Evolutionary conservation across 2,797 vertebrate species (phyloP), one percentile per base, ranked within the genome.

Genomic region (Artibeus lituratus): DNA sequence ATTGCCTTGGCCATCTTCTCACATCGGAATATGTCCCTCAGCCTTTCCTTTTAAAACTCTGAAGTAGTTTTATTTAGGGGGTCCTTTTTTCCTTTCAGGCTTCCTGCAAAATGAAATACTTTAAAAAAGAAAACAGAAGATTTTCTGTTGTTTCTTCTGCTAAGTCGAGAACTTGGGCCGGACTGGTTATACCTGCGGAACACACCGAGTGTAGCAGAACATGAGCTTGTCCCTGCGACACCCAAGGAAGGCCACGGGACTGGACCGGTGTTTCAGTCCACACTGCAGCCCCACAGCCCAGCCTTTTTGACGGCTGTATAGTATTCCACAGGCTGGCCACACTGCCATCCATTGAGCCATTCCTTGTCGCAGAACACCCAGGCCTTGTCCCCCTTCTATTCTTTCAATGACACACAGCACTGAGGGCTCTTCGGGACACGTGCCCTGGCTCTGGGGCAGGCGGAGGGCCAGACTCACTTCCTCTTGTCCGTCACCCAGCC

Each of bases 171-270:
- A 65, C 14, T 7, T 0, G 29, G 59, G 29, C 29, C 59, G n/a
- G 59, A 12, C 29, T 32, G 59, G 29, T 7, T 7, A 7, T 12
- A 14, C 26, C 57, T 29, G 26, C 10, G 11, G 59, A 32, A 65
- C 29, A 3, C 1, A 6, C 59, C 1, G 29, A 32, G 11, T 16
- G 14, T 16, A 32, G 26, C 12, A 12, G 59, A 3, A 10, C 5
- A 3, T 2, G 59, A 14, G 59, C 26, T 15, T 6, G 26, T 32
- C 29, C 59, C 29, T 62, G 18, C 11, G 11, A 32, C 29, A 26
- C 55, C 10, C 57, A 4, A 29, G 26, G 57, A 14, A 14, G 59
- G 59, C 26, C 59, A 16, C 12, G 7, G 59, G 59, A n/a, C 59
- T 32, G 59, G 59, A 6, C 59, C 4, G 24, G 29, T 65, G 29